phyloP scores from a whole-genome alignment of 2,113 vertebrate genomes.

The Pimephales promelas region DNA sequence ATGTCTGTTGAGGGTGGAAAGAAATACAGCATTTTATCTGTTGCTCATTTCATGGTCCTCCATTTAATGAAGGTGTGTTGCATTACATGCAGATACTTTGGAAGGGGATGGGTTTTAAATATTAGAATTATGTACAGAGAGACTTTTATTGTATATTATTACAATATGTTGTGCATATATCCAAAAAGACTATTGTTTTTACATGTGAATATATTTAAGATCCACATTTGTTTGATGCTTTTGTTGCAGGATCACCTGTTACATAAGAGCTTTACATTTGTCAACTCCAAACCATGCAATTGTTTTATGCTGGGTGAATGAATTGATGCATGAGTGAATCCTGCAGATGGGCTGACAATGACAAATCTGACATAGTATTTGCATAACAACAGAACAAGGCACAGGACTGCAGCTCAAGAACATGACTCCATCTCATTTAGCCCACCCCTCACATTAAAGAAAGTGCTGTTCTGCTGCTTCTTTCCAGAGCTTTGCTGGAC shows the following conservation, averaged over 20 bases:
- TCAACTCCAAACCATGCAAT: conserved; percentile 26
- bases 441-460: neutral
- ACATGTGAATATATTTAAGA: neutral
- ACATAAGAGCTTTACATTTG: conserved; percentile 15
- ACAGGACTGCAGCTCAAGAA: conserved; percentile 54
- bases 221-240: neutral
- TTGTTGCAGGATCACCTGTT: neutral
- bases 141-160: neutral
- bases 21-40: neutral
- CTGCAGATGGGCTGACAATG: conserved; percentile 75
- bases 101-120: neutral
- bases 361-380: conserved; percentile 66
- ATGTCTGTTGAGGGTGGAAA: neutral
- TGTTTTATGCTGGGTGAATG: conserved; percentile 31
- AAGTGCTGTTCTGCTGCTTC: conserved; percentile 24
- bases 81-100: neutral
- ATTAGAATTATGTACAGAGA: neutral
- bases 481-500: conserved; percentile 74
- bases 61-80: neutral
- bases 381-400: conserved; percentile 72
- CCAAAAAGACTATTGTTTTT: neutral
- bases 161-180: neutral
- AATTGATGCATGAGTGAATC: conserved; percentile 40
- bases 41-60: neutral
- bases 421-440: conserved; percentile 50